phyloP scores from a whole-genome alignment of 2,113 vertebrate genomes.

The Machaerirhynchus nigripectus region DNA sequence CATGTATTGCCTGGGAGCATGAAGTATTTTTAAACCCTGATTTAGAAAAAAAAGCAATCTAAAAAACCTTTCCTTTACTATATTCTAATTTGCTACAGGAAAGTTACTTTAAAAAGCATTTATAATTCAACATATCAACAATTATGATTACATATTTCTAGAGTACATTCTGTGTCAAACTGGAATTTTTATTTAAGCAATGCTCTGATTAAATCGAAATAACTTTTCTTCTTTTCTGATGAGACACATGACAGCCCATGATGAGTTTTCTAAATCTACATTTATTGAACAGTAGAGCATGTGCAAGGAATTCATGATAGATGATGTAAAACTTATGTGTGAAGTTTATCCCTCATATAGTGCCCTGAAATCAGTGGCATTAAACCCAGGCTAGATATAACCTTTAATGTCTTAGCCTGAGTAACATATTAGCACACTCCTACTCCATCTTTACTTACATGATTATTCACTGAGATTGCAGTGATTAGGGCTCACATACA shows the following conservation, averaged over 20 bases:
- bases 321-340: neutral
- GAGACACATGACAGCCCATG: neutral
- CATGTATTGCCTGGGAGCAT: too few relatives aligned
- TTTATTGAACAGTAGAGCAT: neutral
- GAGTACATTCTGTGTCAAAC: too few relatives aligned
- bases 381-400: neutral
- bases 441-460: neutral
- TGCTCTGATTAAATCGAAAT: too few relatives aligned
- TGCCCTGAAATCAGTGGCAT: neutral
- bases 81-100: too few relatives aligned
- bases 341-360: neutral
- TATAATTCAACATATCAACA: too few relatives aligned
- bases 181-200: too few relatives aligned
- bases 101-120: too few relatives aligned
- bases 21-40: too few relatives aligned
- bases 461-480: neutral
- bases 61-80: too few relatives aligned
- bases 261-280: neutral
- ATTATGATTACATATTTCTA: too few relatives aligned
- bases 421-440: neutral
- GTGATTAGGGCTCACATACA: neutral
- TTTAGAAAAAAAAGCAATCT: too few relatives aligned
- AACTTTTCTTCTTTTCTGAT: neutral
- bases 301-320: neutral
- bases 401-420: neutral